These are phyloP conservation scores for Tachycineta bicolor DNA, from an alignment of 2,113 vertebrate genomes.

Conservation along the genomic window DNA sequence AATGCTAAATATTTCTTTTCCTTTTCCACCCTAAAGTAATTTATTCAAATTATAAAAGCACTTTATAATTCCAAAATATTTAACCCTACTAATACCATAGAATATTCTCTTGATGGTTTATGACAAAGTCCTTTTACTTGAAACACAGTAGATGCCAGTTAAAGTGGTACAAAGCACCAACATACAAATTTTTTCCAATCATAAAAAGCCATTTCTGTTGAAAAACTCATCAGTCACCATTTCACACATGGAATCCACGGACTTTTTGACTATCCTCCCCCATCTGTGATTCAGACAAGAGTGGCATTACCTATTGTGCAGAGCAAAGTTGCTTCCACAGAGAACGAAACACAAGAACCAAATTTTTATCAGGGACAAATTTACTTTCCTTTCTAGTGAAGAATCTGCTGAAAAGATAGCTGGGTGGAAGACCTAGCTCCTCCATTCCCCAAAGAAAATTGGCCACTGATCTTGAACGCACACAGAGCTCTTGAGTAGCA, in stretches of 20 bases:
- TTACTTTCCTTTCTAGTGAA: not conserved
- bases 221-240: not conserved
- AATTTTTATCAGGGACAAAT: not conserved
- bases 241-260: not conserved
- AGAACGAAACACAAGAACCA: not conserved
- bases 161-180: not conserved
- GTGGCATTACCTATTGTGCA: not conserved
- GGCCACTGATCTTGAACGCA: not conserved
- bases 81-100: not conserved
- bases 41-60: not conserved
- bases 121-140: not conserved
- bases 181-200: not conserved
- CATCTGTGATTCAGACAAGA: not conserved
- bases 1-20: not conserved
- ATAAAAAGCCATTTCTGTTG: not conserved
- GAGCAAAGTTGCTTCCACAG: not conserved
- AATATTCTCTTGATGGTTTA: not conserved
- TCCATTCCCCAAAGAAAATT: not conserved
- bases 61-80: not conserved
- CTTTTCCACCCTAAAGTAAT: not conserved
- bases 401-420: not conserved
- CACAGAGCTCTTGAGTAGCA: not conserved
- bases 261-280: not conserved
- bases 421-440: not conserved
- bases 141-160: not conserved